Conservation (phyloP, 2,113 vertebrate genomes). For the Pluvialis apricaria region DNA sequence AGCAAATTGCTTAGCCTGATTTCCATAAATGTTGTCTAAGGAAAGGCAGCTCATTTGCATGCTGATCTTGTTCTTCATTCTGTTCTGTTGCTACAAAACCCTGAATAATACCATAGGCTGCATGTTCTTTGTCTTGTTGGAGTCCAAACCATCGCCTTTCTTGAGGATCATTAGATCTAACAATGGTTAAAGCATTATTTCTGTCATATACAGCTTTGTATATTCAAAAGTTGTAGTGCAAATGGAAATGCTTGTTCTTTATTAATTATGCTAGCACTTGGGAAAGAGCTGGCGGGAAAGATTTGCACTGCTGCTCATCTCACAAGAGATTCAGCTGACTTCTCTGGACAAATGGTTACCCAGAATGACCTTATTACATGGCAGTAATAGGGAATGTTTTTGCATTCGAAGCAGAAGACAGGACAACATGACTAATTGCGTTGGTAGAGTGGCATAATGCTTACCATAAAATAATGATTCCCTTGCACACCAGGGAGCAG, state of each 20-base stretch:
- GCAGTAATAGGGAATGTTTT: not conserved
- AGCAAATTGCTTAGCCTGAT: not conserved
- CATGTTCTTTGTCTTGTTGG: not conserved
- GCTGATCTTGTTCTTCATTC: constrained; percentile 2
- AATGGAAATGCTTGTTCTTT: not conserved
- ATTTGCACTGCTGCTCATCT: not conserved
- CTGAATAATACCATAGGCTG: not conserved
- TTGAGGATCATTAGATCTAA: not conserved
- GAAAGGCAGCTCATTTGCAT: constrained; percentile 11
- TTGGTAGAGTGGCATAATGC: not conserved
- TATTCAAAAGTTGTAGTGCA: not conserved
- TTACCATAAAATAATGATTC: not conserved
- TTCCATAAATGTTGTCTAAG: not conserved
- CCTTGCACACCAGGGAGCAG: not conserved
- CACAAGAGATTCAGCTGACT: not conserved
- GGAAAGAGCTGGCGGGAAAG: not conserved
- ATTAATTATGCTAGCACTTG: not conserved
- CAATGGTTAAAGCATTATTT: not conserved
- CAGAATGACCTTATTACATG: not conserved
- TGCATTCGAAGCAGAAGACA: not conserved
- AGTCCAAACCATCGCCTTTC: not conserved
- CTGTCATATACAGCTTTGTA: not conserved
- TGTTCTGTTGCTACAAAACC: not conserved
- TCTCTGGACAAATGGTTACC: not conserved
- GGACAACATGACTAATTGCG: not conserved